Evolutionary conservation across 2,113 vertebrate genomes (phyloP).

Genomic region (Poecilia latipinna): DNA sequence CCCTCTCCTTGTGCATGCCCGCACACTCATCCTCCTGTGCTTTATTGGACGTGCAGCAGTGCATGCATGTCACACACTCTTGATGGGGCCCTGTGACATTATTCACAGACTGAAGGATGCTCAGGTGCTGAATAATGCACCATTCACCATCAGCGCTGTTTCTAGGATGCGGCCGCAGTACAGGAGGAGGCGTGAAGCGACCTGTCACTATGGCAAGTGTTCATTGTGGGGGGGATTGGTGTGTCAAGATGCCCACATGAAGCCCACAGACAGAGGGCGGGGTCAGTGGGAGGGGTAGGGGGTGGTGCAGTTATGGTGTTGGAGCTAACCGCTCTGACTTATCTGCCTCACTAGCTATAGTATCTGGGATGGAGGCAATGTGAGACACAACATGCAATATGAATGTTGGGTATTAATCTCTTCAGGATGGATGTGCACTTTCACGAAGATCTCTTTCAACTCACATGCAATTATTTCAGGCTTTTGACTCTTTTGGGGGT

Average conservation of each 20-base stretch:
- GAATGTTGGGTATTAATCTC: conserved; percentile 9
- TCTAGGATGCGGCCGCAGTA: conserved; percentile 12
- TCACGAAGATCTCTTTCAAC: conserved; percentile 29
- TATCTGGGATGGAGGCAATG: neutral
- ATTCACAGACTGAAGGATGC: conserved; percentile 69
- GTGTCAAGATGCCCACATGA: conserved; percentile 14
- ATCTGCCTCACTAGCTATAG: conserved; percentile 9
- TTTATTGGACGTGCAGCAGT: conserved; percentile 60
- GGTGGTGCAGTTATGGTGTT: conserved; percentile 7
- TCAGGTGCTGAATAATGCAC: conserved; percentile 71
- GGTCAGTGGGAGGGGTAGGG: neutral
- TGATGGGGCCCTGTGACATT: conserved; percentile 68
- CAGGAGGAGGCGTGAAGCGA: neutral
- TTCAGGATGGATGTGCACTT: neutral
- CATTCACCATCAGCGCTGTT: conserved; percentile 65
- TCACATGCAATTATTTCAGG: conserved; percentile 17
- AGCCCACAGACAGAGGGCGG: conserved; percentile 19
- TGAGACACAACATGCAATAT: neutral
- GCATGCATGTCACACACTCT: conserved; percentile 62
- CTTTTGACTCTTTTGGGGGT: conserved; percentile 20
- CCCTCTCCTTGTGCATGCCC: neutral
- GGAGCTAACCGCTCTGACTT: conserved; percentile 23
- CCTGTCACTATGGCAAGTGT: neutral
- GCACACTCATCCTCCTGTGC: conserved; percentile 8
- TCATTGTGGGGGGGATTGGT: neutral